Evolutionary conservation across 23 tunicate genomes (phyloP), one percentile per base, ranked within the genome.

Genomic region (Trididemnum clinides): DNA sequence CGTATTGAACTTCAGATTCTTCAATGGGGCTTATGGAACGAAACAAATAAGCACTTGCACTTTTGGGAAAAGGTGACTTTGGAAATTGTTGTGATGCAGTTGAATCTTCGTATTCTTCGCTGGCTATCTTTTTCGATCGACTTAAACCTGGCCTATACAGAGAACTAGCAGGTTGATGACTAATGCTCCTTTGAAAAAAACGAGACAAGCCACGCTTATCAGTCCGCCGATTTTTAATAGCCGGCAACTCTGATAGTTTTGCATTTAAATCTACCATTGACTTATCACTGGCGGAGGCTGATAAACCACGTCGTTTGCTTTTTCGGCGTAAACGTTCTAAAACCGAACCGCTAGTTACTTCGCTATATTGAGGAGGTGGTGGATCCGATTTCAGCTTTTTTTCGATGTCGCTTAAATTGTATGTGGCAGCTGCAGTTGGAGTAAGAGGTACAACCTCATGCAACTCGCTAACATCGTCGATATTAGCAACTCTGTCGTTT

Each of bases 391-490:
- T 71, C 23, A 94, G 82, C 74, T 90, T 94, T 38, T 81, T 78
- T 75, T 94, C 98, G 2, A 94, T 94, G 78, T 94, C 94, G 19
- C 87, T 89, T 1, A 94, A 49, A 12, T 86, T 63, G 64, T 78
- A 58, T 19, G 64, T 57, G 39, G 81, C 88, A 0, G 87, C 77
- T 6, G 90, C 35, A 2, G 98, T 94, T 22, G 98, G 98, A 21
- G 98, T 94, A 1, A 94, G 84, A 32, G 98, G 98, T 54, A 94
- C 98, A 33, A 94, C 98, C 44, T 94, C 98, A 77, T 94, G 98
- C 4, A 94, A 71, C 82, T 94, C 98, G 82, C 89, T 87, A 23
- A 88, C 32, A 36, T 94, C 90, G 15, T 94, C 98, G 7, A 39
- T 57, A 23, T 70, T 81, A 51, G 85, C 62, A 30, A 57, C 73